These are phyloP conservation scores for Matsumyia berberina DNA, from an alignment of 2,888 invertebrate species.

Conservation along the genomic window DNA sequence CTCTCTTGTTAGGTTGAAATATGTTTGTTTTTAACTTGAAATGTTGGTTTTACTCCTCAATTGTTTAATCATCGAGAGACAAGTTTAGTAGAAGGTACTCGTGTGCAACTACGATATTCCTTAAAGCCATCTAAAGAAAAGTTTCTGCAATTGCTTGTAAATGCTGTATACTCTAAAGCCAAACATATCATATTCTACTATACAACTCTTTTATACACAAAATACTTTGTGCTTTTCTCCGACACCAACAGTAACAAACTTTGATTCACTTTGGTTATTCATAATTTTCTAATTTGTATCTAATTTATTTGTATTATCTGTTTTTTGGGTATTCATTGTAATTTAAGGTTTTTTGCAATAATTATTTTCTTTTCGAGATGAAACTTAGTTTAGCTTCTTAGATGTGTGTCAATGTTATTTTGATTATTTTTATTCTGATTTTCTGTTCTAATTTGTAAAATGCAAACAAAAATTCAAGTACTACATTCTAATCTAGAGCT, in stretches of 20 bases:
- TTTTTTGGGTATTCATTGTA: slow-evolving; percentile 22
- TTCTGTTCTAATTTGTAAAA: slow-evolving; percentile 51
- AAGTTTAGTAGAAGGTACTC: too few relatives aligned
- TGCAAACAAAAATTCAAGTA: slow-evolving; percentile 54
- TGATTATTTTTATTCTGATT: slow-evolving; percentile 29
- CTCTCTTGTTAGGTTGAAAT: too few relatives aligned
- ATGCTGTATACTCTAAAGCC: too few relatives aligned
- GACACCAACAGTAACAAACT: background rate
- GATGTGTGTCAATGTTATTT: slow-evolving; percentile 67
- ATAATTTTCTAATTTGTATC: slow-evolving; percentile 18
- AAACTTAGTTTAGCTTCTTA: slow-evolving; percentile 66
- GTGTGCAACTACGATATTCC: too few relatives aligned
- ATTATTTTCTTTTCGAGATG: slow-evolving; percentile 43
- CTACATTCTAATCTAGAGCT: slow-evolving; percentile 56
- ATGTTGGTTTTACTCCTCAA: too few relatives aligned
- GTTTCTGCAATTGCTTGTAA: too few relatives aligned
- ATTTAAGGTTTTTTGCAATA: slow-evolving; percentile 47
- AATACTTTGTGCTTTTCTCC: background rate
- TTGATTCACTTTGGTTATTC: slow-evolving; percentile 1
- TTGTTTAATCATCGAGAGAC: too few relatives aligned
- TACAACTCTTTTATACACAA: background rate
- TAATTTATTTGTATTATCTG: background rate
- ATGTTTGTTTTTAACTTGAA: too few relatives aligned
- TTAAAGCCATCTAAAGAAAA: too few relatives aligned
- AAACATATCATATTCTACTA: slow-evolving; percentile 6